Evolutionary conservation across 2,888 invertebrate genomes (phyloP).

Genomic region (Aethes cnicana): DNA sequence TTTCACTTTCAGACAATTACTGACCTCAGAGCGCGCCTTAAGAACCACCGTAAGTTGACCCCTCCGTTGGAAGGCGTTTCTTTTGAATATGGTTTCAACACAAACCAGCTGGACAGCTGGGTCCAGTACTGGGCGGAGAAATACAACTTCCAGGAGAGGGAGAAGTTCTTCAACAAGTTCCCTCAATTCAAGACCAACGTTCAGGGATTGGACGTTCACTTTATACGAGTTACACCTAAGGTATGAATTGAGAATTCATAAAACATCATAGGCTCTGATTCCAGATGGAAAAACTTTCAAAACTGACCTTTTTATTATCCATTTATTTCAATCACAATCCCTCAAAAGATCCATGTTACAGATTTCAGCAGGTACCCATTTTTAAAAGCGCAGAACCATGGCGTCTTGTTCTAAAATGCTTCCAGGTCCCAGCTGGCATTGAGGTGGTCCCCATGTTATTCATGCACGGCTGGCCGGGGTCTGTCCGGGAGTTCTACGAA

Average conservation of each 20-base stretch:
- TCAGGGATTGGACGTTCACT: constrained; percentile 87
- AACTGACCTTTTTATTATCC: too few relatives aligned
- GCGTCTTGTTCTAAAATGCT: too few relatives aligned
- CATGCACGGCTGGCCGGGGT: constrained; percentile 89
- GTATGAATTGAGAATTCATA: too few relatives aligned
- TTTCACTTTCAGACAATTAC: constrained; percentile 39
- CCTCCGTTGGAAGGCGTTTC: constrained; percentile 60
- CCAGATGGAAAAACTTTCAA: too few relatives aligned
- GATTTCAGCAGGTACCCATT: neutral
- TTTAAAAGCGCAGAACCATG: too few relatives aligned
- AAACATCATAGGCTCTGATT: too few relatives aligned
- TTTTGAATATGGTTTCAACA: constrained; percentile 85
- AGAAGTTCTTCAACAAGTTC: constrained; percentile 83
- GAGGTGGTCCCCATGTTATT: constrained; percentile 83
- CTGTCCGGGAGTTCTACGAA: constrained; percentile 85
- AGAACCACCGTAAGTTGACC: constrained; percentile 35
- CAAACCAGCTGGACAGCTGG: constrained; percentile 69
- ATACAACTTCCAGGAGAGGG: constrained; percentile 86
- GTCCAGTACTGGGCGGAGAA: constrained; percentile 83
- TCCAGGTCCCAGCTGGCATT: constrained; percentile 32
- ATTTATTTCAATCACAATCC: too few relatives aligned
- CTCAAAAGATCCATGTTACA: neutral
- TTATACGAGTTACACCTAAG: constrained; percentile 67
- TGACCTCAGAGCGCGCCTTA: constrained; percentile 38
- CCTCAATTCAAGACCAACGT: constrained; percentile 88